Percentiles rank a stretch among this genome's conserved stretches.
These are phyloP conservation scores for Microcebus tavaratra DNA, from an alignment of 2,113 vertebrate species.

Conservation along the genomic window DNA sequence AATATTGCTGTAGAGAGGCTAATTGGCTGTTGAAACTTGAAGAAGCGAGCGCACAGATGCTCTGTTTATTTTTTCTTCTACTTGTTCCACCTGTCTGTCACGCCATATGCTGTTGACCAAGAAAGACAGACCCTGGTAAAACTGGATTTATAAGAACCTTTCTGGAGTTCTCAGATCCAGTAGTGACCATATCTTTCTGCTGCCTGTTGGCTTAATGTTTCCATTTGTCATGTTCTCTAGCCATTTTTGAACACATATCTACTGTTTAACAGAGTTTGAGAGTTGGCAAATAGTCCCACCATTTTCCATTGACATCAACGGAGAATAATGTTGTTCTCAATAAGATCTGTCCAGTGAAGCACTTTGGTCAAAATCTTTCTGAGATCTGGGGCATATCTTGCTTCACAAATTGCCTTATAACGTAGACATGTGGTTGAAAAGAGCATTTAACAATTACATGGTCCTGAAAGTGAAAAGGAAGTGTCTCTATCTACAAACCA, in stretches of 20 bases:
- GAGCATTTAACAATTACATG: not conserved
- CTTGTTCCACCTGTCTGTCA: not conserved
- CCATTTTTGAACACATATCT: not conserved
- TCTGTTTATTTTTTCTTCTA: not conserved
- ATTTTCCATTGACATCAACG: not conserved
- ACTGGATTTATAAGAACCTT: not conserved
- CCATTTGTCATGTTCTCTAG: not conserved
- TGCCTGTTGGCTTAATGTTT: not conserved
- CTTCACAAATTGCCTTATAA: not conserved
- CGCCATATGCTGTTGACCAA: not conserved
- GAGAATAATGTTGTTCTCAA: not conserved
- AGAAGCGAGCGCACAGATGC: conserved; percentile 32
- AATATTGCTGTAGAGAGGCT: not conserved
- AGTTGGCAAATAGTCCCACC: not conserved
- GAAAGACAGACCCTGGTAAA: not conserved
- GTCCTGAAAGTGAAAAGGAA: not conserved
- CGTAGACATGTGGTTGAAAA: not conserved
- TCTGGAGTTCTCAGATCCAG: not conserved
- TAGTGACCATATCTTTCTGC: not conserved
- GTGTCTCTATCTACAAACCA: not conserved
- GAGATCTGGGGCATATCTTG: not conserved
- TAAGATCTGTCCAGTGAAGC: not conserved
- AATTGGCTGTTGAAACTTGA: conserved; percentile 45
- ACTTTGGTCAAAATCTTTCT: not conserved
- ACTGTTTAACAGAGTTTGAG: not conserved